Percentiles rank a stretch among this genome's conserved stretches.
Evolutionary conservation across 2,113 vertebrate species (phyloP).

Genomic region (Myrmophylax atrothorax): DNA sequence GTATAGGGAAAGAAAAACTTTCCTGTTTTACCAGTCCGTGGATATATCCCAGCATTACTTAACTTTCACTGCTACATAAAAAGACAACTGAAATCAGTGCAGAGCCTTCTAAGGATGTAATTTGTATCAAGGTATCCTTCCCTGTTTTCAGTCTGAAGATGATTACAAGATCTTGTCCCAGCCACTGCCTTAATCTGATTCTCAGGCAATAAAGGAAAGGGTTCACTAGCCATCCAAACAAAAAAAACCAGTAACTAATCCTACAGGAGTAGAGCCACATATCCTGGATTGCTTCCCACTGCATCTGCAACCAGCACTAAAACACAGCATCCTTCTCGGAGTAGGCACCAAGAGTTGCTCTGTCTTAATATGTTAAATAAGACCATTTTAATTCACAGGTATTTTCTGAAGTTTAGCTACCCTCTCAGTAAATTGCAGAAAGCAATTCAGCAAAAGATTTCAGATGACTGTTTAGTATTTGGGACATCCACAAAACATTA

Average conservation of each 20-base stretch:
- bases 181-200: background rate
- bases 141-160: background rate
- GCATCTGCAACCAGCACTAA: background rate
- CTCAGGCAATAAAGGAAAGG: background rate
- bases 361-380: background rate
- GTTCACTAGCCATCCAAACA: background rate
- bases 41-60: background rate
- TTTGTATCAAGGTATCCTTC: background rate
- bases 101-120: background rate
- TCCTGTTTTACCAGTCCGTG: background rate
- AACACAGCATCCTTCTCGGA: background rate
- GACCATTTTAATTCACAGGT: background rate
- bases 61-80: background rate
- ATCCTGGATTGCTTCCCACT: background rate
- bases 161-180: background rate
- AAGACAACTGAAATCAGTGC: background rate
- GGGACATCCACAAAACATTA: background rate
- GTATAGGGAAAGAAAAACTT: background rate
- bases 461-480: background rate
- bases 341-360: fast-evolving
- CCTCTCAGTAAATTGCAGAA: background rate
- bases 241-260: background rate
- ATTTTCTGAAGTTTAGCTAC: background rate
- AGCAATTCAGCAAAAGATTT: background rate
- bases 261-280: background rate